Evolutionary conservation across 2,888 invertebrate species (phyloP).

Genomic region (Scaptomyza caliginosa): DNA sequence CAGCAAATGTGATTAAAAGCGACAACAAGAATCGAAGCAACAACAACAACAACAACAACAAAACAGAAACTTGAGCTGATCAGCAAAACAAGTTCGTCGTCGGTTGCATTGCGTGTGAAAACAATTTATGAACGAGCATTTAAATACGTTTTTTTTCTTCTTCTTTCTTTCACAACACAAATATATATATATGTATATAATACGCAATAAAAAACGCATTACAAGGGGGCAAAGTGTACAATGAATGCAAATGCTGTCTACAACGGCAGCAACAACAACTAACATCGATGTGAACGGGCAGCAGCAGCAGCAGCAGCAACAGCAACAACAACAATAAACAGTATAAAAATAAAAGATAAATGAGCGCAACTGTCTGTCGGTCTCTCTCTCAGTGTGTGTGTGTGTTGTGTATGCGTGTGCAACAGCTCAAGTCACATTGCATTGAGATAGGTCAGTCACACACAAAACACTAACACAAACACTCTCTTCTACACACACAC

Average conservation of each 20-base stretch:
- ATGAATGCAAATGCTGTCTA: conserved; percentile 65
- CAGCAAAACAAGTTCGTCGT: conserved; percentile 49
- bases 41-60: conserved; percentile 11
- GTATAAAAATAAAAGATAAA: conserved; percentile 74
- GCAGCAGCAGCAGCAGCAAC: conserved; percentile 47
- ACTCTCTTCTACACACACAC: conserved; percentile 14
- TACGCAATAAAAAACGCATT: conserved; percentile 61
- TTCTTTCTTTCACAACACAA: conserved; percentile 27
- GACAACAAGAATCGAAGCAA: conserved; percentile 14
- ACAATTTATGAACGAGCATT: conserved; percentile 63
- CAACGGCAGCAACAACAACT: conserved; percentile 36
- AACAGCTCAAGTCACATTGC: conserved; percentile 75
- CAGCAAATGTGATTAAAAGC: conserved; percentile 61
- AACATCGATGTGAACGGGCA: conserved; percentile 44
- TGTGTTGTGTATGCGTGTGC: conserved; percentile 42
- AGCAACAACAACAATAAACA: conserved; percentile 41
- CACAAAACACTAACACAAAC: conserved; percentile 38
- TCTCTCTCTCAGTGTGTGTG: conserved; percentile 18
- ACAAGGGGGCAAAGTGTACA: conserved; percentile 71
- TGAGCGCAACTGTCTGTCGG: conserved; percentile 56
- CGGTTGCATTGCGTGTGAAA: conserved; percentile 60
- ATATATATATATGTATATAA: too few species aligned
- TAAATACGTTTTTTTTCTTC: conserved; percentile 38
- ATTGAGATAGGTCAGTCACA: conserved; percentile 82
- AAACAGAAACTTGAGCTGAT: conserved; percentile 28